Base-by-base conservation (phyloP, 92 coral and sea anemone species). In the Blastomussa wellsi region DNA sequence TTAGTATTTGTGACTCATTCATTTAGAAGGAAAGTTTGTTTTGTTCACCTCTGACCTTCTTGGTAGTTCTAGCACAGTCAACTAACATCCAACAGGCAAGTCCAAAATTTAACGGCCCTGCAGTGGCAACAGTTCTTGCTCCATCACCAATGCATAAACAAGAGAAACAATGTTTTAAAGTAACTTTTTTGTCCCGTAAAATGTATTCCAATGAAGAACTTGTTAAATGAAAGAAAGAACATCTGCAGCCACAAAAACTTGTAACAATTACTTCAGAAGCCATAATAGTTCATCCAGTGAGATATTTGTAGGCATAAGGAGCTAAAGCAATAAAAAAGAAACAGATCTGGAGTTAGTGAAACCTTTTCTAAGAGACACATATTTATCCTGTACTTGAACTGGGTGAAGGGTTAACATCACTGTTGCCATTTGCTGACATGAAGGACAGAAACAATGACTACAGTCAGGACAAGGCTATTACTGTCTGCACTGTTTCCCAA, bases 231-330 rank as follows among this genome's bases (percentile, higher is more conserved):
- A 16, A 32, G 36, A 31, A 36, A 22, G 36, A 70, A 65, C 16
- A 47, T 65, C 36, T 8, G 35, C 13, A 62, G 32, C 2, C 68
- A 26, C 49, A 8, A 35, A 15, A 17, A 8, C 68, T 62, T 28
- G 68, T 10, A 9, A 35, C 47, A 70, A 14, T 36, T 8, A 31
- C 37, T 52, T 16, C 36, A 41, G 53, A 28, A 15, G 53, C 44
- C 35, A 33, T 16, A 22, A 36, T 26, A 33, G 28, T 33, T 59
- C 29, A 68, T 91, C 88, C 88, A 76, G 79, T 38, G 57, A 91
- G 65, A 80, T 79, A 38, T 17, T 89, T 72, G 66, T 89, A 92
- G n/a, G 77, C 90, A 86, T 89, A 92, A 24, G 94, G 94, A 26
- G 92, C 94, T 92, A 86, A 76, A 83, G 82, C 24, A 53, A 37